Conservation (phyloP, 1,140 invertebrate genomes). For the Cardiocondyla obscurior region DNA sequence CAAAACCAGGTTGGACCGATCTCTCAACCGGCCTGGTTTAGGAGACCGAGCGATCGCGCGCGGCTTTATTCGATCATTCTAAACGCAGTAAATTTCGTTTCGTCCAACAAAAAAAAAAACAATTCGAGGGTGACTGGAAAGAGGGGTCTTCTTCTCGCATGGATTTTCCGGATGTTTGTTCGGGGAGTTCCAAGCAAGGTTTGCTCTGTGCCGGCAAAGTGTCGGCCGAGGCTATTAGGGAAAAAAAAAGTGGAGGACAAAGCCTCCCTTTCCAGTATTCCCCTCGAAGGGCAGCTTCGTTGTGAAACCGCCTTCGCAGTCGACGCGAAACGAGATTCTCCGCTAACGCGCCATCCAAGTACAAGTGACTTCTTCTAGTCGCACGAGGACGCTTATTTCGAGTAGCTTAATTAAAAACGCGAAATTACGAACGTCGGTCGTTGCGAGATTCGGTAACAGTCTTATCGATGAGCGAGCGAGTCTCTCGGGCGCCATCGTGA, state of each 20-base stretch:
- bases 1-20: not conserved
- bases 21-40: not conserved
- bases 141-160: not conserved
- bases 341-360: not conserved
- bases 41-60: conserved; percentile 12
- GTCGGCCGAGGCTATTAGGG: not conserved
- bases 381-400: conserved; percentile 1
- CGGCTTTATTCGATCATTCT: conserved; percentile 5
- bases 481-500: conserved; percentile 48
- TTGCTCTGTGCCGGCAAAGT: not conserved
- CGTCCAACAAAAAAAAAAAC: not conserved
- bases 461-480: conserved; percentile 48
- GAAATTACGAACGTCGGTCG: conserved; percentile 48
- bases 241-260: not conserved
- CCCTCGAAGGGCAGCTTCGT: not conserved
- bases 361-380: not conserved
- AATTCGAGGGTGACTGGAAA: not conserved
- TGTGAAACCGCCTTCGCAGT: not conserved
- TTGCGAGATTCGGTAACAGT: conserved; percentile 53
- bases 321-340: not conserved
- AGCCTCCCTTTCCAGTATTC: not conserved
- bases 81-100: conserved; percentile 14
- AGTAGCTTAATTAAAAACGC: conserved; percentile 52
- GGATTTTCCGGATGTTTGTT: not conserved
- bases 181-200: not conserved